Conservation (phyloP, 2,113 vertebrate species). For the Taxidea taxus region DNA sequence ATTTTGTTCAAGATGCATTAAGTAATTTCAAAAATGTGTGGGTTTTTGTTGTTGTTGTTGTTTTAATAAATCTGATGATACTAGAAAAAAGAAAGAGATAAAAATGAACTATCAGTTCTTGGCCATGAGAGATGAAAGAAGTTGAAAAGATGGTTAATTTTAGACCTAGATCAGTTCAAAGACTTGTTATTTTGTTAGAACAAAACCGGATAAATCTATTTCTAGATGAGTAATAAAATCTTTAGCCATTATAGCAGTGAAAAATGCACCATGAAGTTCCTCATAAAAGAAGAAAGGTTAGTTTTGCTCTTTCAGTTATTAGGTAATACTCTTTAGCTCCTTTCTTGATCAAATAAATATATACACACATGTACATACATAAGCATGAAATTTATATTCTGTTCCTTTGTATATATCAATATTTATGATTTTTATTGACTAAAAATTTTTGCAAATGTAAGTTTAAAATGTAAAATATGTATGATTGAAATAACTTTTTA, state of each 20-base stretch:
- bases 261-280: background rate
- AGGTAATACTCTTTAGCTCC: background rate
- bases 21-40: background rate
- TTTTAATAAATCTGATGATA: background rate
- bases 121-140: background rate
- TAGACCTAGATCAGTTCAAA: background rate
- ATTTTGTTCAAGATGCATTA: constrained; percentile 23
- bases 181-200: background rate
- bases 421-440: background rate
- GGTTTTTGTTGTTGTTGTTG: background rate
- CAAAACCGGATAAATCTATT: background rate
- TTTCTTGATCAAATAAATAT: background rate
- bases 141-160: background rate
- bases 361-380: background rate
- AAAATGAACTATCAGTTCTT: background rate
- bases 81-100: background rate
- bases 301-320: constrained; percentile 5
- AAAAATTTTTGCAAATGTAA: background rate
- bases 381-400: background rate
- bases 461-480: background rate
- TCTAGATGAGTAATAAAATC: background rate
- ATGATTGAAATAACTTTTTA: background rate
- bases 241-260: background rate
- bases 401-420: background rate
- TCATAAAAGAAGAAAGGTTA: background rate